Base-by-base conservation (phyloP, 1,140 invertebrate species). In the Xylocopa sonorina region DNA sequence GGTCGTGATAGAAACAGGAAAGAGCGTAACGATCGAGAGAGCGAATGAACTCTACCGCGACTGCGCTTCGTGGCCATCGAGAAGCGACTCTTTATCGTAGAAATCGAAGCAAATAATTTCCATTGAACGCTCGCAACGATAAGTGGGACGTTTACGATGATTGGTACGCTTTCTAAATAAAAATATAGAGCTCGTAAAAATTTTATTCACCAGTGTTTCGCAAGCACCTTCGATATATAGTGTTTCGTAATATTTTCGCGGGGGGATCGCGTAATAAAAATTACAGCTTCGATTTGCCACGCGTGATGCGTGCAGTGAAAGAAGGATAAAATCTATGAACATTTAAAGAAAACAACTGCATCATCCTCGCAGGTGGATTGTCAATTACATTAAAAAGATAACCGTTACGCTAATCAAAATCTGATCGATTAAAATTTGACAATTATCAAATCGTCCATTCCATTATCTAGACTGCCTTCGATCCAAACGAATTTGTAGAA, bases 151-250 rank as follows among this genome's bases (percentile, higher is more conserved):
- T 60, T 27, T 62, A 62, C 55, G 57, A 75, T 3, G 34, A 66
- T 27, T 29, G 46, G 32, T 51, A 51, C 58, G n/a, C 58, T 71
- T 78, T 27, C 16, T 71, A 78, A 78, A 78, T 60, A 78, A 78
- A 78, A 78, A 78, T 76, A 76, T 78, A 78, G 66, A 71, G 27
- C 32, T 78, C 55, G 32, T 78, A 71, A 32, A 71, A 78, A 78
- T 60, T 50, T 60, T 41, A 46, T 67, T 71, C 43, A 18, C 43
- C 75, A 71, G 34, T 69, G 64, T 58, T 41, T 29, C 21, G 53
- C 46, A 71, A 78, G 55, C 66, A 78, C 75, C 66, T 41, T 71
- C 32, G 66, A 60, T 69, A 60, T 69, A 69, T 58, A 69, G 75
- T 41, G 24, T 69, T 58, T 77, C 43, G 27, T 50, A 58, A 77